Percentiles rank a stretch among this genome's conserved stretches.
Conservation (phyloP, 2,113 vertebrate species). For the Loxodonta africana region DNA sequence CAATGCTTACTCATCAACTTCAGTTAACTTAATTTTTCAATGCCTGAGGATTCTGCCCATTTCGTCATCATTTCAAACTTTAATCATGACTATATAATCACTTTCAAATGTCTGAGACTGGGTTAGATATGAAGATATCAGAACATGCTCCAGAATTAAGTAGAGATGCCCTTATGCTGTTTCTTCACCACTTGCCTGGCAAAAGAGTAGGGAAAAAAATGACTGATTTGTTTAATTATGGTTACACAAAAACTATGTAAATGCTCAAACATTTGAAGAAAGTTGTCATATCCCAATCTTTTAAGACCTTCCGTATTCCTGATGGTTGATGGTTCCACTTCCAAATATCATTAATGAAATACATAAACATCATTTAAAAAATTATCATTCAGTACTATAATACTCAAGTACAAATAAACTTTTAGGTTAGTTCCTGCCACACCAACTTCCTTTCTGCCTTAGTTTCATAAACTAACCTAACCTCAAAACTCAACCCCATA, state of each 20-base stretch:
- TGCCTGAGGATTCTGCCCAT: constrained; percentile 6
- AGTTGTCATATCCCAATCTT: neutral
- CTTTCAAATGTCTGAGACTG: neutral
- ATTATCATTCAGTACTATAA: constrained; percentile 35
- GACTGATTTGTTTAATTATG: neutral
- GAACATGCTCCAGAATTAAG: constrained; percentile 4
- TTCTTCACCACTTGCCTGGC: constrained; percentile 36
- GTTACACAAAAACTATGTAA: constrained; percentile 64
- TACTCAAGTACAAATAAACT: neutral
- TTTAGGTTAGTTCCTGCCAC: constrained; percentile 5
- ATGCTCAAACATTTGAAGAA: constrained; percentile 55
- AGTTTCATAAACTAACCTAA: constrained; percentile 42
- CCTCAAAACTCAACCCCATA: constrained; percentile 36
- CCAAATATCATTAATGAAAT: constrained; percentile 54
- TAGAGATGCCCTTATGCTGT: neutral
- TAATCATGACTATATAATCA: constrained; percentile 19
- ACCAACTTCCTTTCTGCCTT: constrained; percentile 47
- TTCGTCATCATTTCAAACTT: constrained; percentile 53
- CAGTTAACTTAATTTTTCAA: constrained; percentile 7
- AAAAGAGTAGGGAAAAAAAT: constrained; percentile 1
- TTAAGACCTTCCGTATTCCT: constrained; percentile 42
- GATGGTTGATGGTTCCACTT: neutral
- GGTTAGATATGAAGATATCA: constrained; percentile 45
- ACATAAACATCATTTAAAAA: constrained; percentile 30
- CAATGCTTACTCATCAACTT: neutral